Evolutionary conservation across 2,797 vertebrate species (phyloP).

Genomic region (Catamblyrhynchus diadema): DNA sequence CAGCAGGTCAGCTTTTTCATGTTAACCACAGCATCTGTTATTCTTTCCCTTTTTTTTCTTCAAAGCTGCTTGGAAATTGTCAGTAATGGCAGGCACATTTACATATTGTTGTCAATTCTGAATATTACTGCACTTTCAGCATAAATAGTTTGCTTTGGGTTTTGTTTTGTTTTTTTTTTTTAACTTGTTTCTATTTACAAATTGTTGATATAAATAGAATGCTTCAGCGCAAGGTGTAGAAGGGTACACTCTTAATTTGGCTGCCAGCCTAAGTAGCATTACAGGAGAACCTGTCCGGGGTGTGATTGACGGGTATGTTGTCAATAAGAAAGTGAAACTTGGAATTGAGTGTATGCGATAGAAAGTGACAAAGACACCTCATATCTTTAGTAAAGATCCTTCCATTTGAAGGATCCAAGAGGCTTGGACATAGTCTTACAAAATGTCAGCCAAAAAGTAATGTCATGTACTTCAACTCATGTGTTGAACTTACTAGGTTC

Average conservation of each 20-base stretch:
- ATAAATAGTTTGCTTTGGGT: neutral
- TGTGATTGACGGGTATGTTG: neutral
- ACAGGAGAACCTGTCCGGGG: neutral
- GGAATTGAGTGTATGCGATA: neutral
- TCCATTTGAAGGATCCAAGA: neutral
- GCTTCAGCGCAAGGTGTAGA: neutral
- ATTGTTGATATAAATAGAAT: neutral
- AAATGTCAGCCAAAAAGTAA: neutral
- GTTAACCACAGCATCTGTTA: neutral
- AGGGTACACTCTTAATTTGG: neutral
- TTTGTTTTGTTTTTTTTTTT: neutral
- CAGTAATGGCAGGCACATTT: neutral
- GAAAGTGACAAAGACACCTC: neutral
- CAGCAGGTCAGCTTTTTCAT: neutral
- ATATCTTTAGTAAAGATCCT: neutral
- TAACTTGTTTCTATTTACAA: neutral
- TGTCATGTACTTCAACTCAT: neutral
- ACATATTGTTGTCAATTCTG: neutral
- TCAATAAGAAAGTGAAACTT: conserved; percentile 16
- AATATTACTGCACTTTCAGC: neutral
- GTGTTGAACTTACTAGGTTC: neutral
- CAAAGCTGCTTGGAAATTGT: neutral
- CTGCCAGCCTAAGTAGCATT: neutral
- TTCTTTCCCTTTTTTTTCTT: neutral
- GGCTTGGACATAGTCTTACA: neutral